Conservation (phyloP, 2,113 vertebrate species). For the Dromaius novaehollandiae region DNA sequence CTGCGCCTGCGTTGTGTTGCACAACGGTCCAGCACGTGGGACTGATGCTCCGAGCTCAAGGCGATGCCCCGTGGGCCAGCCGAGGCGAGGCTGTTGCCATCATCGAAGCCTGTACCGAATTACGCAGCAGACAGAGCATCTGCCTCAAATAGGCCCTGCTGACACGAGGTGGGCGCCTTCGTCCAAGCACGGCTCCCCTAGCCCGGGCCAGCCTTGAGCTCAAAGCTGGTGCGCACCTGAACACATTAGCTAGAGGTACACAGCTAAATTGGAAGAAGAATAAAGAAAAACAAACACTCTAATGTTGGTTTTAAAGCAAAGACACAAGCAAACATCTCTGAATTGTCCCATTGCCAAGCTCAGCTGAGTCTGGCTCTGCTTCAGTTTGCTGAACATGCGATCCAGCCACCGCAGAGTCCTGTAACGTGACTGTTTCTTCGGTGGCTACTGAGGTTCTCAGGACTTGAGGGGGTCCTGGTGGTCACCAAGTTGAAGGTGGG, state of each 20-base stretch:
- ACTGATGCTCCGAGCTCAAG: not conserved
- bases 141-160: too few species aligned
- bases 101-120: too few species aligned
- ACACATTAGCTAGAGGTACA: not conserved
- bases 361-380: not conserved
- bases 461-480: too few species aligned
- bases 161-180: too few species aligned
- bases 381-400: not conserved
- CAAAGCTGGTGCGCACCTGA: not conserved
- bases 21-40: not conserved
- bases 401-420: not conserved
- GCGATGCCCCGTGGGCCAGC: accelerated
- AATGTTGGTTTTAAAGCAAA: too few species aligned
- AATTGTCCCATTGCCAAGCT: not conserved
- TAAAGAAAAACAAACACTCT: too few species aligned
- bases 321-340: too few species aligned
- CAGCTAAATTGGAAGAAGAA: too few species aligned
- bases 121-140: not conserved
- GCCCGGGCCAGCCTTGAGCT: not conserved
- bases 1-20: not conserved
- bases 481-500: too few species aligned
- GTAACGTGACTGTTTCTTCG: accelerated
- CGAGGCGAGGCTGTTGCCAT: not conserved
- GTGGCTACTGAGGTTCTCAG: not conserved
- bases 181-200: not conserved